phyloP scores from a whole-genome alignment of 1,140 invertebrate genomes.

The Camponotus vicinus region DNA sequence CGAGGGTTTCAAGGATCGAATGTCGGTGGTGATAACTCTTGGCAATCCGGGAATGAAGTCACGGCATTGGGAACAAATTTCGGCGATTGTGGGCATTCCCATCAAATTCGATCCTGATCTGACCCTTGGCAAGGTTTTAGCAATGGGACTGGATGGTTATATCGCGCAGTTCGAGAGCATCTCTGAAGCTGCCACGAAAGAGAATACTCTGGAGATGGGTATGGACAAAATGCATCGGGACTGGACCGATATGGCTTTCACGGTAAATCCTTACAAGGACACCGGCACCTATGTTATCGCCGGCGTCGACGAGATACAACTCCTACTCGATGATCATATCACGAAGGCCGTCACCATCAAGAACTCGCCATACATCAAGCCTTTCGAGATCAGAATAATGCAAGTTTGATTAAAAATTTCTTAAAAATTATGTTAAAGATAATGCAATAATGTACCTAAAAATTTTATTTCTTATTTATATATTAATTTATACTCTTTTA shows the following conservation, averaged over 20 bases:
- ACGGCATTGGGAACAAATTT: slow-evolving; percentile 97
- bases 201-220: slow-evolving; percentile 95
- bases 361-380: slow-evolving; percentile 98
- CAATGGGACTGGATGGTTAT: slow-evolving; percentile 94
- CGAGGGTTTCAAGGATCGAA: slow-evolving; percentile 94
- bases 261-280: slow-evolving; percentile 92
- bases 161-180: slow-evolving; percentile 96
- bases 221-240: slow-evolving; percentile 96
- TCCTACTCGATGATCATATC: slow-evolving; percentile 97
- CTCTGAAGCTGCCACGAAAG: slow-evolving; percentile 97
- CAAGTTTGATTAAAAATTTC: slow-evolving; percentile 74
- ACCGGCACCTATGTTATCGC: slow-evolving; percentile 96
- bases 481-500: background rate
- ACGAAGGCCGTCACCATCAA: slow-evolving; percentile 98
- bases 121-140: slow-evolving; percentile 94
- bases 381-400: slow-evolving; percentile 93
- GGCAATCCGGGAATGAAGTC: slow-evolving; percentile 97
- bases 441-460: background rate
- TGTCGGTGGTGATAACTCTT: slow-evolving; percentile 96
- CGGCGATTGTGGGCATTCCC: slow-evolving; percentile 96
- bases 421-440: background rate
- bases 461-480: background rate
- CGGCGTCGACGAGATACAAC: slow-evolving; percentile 97
- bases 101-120: slow-evolving; percentile 94
- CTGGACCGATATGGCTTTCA: slow-evolving; percentile 95